phyloP scores from a whole-genome alignment of 2,113 vertebrate genomes.

The Eulemur macaco region DNA sequence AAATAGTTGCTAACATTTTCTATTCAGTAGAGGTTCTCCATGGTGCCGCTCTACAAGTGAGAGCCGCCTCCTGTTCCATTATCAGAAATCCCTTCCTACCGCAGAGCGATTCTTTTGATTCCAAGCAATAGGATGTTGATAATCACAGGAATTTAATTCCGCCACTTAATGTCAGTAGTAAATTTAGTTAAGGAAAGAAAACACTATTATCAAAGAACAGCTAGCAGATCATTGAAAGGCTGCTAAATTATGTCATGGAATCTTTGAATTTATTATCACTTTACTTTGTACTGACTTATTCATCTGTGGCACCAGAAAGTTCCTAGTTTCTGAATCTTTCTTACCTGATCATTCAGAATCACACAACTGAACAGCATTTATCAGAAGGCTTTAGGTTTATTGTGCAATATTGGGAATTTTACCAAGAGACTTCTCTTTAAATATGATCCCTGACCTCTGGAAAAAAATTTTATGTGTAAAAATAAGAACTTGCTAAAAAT shows the following conservation, averaged over 20 bases:
- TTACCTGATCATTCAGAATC: not conserved
- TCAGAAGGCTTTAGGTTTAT: not conserved
- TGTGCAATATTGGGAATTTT: not conserved
- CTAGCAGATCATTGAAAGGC: not conserved
- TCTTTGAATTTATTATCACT: not conserved
- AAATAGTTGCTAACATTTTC: not conserved
- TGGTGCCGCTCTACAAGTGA: not conserved
- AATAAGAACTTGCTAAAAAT: slow-evolving; percentile 18
- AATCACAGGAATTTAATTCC: slow-evolving; percentile 21
- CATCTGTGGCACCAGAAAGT: not conserved
- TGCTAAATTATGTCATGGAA: slow-evolving; percentile 7
- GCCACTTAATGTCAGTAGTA: not conserved
- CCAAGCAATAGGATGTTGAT: not conserved
- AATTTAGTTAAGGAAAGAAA: slow-evolving; percentile 35
- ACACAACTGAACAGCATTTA: not conserved
- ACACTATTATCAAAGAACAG: not conserved
- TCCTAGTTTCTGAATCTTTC: slow-evolving; percentile 12
- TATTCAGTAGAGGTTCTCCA: not conserved
- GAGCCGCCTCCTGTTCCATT: not conserved
- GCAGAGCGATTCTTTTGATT: not conserved
- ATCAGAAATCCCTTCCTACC: not conserved
- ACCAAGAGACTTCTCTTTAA: not conserved
- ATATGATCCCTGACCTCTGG: not conserved
- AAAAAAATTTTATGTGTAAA: not conserved
- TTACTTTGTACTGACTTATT: slow-evolving; percentile 5